Conservation (phyloP, 2,888 invertebrate species). For the Timandra comae region DNA sequence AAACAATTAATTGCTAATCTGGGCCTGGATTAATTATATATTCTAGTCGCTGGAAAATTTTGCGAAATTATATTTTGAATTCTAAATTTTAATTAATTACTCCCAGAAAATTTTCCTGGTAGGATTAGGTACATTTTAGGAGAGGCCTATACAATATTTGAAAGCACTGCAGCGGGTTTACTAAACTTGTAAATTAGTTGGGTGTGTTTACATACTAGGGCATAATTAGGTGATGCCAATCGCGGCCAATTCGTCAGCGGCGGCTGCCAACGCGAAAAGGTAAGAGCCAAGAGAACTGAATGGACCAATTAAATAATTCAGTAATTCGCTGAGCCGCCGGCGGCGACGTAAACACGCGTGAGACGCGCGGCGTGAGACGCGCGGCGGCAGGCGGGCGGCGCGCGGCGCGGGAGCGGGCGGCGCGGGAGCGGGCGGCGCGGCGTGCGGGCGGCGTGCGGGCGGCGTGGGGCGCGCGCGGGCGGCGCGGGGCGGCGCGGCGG, state of each 20-base stretch:
- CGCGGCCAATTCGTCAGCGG: slow-evolving; percentile 58
- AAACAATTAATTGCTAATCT: too few species aligned
- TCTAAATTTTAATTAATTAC: too few species aligned
- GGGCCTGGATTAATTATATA: too few species aligned
- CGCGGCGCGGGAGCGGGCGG: slow-evolving; percentile 34
- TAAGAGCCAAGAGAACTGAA: slow-evolving; percentile 68
- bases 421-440: slow-evolving; percentile 28
- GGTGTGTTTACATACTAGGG: slow-evolving; percentile 34
- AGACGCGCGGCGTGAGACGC: slow-evolving; percentile 42
- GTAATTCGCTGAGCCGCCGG: slow-evolving; percentile 69
- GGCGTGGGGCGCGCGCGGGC: slow-evolving; percentile 27
- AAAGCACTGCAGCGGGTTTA: slow-evolving; percentile 9
- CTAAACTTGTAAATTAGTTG: slow-evolving; percentile 28
- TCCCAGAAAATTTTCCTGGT: not conserved
- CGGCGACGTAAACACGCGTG: slow-evolving; percentile 75
- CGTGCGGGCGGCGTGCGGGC: slow-evolving; percentile 49
- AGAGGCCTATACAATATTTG: slow-evolving; percentile 8
- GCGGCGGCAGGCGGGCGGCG: slow-evolving; percentile 38
- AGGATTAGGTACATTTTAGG: slow-evolving; percentile 2
- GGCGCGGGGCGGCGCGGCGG: slow-evolving; percentile 36
- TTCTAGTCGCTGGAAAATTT: too few species aligned
- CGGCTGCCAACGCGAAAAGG: slow-evolving; percentile 65
- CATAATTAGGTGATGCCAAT: slow-evolving; percentile 56
- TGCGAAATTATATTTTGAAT: too few species aligned
- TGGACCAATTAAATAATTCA: slow-evolving; percentile 76